Percentiles rank a stretch among this genome's conserved stretches.
These are phyloP conservation scores for Drosophila kohkoa DNA, from an alignment of 1,140 invertebrate genomes.

Conservation along the genomic window DNA sequence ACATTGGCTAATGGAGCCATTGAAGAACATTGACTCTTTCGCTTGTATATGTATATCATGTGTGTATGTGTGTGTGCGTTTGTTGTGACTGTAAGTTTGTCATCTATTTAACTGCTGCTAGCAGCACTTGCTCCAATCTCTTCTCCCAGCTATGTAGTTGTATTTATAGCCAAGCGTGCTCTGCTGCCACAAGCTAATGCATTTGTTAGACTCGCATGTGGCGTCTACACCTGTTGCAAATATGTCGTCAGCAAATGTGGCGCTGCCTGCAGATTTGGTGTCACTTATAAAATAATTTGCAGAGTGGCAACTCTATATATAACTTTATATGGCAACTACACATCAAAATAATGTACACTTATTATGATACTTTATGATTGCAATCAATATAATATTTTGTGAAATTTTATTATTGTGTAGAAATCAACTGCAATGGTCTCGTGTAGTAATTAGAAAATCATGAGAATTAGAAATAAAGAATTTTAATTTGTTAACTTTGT, in stretches of 20 bases:
- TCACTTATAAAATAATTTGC: conserved; percentile 1
- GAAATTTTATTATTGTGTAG: too few species aligned
- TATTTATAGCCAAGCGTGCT: conserved; percentile 61
- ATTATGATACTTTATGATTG: too few species aligned
- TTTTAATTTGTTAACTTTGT: too few species aligned
- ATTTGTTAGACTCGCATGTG: conserved; percentile 4
- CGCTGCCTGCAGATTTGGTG: conserved; percentile 13
- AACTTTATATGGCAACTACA: neutral
- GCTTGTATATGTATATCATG: neutral
- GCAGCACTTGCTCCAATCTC: conserved; percentile 28
- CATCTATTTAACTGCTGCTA: conserved; percentile 35
- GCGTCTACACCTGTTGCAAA: conserved; percentile 75
- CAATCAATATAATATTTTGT: too few species aligned
- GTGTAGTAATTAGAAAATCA: too few species aligned
- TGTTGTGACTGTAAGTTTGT: conserved; percentile 19
- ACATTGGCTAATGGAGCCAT: conserved; percentile 43
- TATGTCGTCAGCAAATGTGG: conserved; percentile 58
- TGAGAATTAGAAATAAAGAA: too few species aligned
- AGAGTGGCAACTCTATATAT: conserved; percentile 5
- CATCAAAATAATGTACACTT: neutral
- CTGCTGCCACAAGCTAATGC: conserved; percentile 19
- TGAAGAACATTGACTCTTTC: conserved; percentile 33
- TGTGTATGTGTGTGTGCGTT: conserved; percentile 1
- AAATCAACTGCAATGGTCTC: too few species aligned
- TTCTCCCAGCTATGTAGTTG: neutral